Percentiles rank a stretch among this genome's conserved stretches.
Evolutionary conservation across 2,797 vertebrate genomes (phyloP).

Genomic region (Melanotaenia parkinsoni): DNA sequence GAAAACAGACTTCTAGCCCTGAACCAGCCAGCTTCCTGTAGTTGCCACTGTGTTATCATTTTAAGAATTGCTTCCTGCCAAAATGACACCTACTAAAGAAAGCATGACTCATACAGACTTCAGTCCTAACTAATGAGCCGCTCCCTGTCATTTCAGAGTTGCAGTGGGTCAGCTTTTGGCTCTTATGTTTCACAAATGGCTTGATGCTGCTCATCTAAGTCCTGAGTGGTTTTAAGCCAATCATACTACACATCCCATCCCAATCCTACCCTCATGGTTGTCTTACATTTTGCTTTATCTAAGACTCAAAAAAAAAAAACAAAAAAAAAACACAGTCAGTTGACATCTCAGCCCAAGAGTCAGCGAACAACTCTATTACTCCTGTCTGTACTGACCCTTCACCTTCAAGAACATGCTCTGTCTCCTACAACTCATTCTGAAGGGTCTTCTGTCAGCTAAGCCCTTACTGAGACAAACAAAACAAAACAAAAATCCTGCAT

Average conservation of each 20-base stretch:
- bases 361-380: neutral
- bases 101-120: too few relatives aligned
- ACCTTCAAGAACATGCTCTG: neutral
- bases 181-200: too few relatives aligned
- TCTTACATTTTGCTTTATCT: neutral
- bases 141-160: too few relatives aligned
- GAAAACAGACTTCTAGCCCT: neutral
- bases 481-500: neutral
- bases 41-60: too few relatives aligned
- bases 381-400: neutral
- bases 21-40: neutral
- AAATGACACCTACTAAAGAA: too few relatives aligned
- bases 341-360: neutral
- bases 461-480: too few relatives aligned
- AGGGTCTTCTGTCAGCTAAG: neutral
- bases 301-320: too few relatives aligned
- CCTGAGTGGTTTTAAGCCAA: neutral
- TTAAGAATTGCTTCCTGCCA: too few relatives aligned
- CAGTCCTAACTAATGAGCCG: too few relatives aligned
- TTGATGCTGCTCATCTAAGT: neutral
- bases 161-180: too few relatives aligned
- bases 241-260: neutral
- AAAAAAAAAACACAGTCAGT: neutral
- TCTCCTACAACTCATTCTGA: neutral
- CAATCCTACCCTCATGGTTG: neutral